These are phyloP conservation scores for Pitangus sulphuratus DNA, from an alignment of 2,797 vertebrate genomes.

Conservation along the genomic window DNA sequence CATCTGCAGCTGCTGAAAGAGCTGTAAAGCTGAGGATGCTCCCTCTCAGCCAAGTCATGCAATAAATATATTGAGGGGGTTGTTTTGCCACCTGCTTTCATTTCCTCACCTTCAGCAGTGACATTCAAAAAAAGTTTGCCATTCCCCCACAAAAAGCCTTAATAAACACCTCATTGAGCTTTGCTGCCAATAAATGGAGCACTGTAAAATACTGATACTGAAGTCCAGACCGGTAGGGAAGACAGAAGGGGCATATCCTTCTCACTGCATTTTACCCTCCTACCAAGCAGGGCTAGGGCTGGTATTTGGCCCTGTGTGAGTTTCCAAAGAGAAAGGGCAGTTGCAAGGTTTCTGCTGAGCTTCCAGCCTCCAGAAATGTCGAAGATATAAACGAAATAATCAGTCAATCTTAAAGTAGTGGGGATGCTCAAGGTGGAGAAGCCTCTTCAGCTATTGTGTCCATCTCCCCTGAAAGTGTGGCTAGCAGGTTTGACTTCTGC, in stretches of 20 bases:
- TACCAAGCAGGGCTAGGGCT: background rate
- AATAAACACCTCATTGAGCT: background rate
- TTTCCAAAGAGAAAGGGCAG: background rate
- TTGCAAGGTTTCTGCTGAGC: background rate
- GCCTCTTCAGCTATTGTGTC: background rate
- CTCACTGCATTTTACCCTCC: background rate
- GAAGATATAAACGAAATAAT: background rate
- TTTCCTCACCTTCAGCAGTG: background rate
- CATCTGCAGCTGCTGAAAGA: background rate
- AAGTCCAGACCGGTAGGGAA: background rate
- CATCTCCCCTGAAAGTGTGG: background rate
- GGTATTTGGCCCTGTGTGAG: background rate
- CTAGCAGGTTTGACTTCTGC: background rate
- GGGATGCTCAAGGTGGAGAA: background rate
- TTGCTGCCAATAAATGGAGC: background rate
- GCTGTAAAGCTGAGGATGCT: background rate
- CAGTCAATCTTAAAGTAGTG: background rate
- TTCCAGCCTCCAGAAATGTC: background rate
- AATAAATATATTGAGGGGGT: background rate
- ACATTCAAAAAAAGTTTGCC: background rate
- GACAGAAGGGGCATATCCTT: background rate
- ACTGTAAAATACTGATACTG: background rate
- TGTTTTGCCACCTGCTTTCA: background rate
- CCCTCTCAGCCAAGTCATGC: background rate
- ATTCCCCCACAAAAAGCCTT: background rate